Conservation (phyloP, 2,888 invertebrate species). For the Eueremaeus valkanovi region DNA sequence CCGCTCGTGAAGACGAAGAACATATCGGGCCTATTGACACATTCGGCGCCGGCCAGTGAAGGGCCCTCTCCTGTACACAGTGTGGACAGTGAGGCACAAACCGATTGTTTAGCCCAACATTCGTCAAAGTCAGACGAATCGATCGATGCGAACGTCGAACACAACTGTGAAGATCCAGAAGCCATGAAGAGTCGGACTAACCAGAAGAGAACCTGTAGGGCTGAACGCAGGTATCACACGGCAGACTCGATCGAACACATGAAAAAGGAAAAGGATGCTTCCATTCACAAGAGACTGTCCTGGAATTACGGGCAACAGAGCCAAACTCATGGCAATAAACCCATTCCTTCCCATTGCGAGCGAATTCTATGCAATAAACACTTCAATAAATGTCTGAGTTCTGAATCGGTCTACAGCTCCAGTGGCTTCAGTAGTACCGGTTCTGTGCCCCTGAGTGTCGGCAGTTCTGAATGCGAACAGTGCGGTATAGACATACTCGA, state of each 20-base stretch:
- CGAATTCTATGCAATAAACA: constrained; percentile 46
- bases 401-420: constrained; percentile 54
- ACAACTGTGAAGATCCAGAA: constrained; percentile 27
- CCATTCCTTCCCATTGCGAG: constrained; percentile 35
- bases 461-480: constrained; percentile 41
- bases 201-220: constrained; percentile 42
- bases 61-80: constrained; percentile 42
- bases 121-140: constrained; percentile 7
- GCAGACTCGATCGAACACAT: constrained; percentile 65
- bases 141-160: neutral
- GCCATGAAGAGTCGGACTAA: constrained; percentile 28
- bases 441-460: constrained; percentile 51
- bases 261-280: constrained; percentile 55
- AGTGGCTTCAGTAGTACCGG: constrained; percentile 55
- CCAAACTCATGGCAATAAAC: constrained; percentile 34
- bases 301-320: constrained; percentile 58
- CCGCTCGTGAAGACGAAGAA: constrained; percentile 71
- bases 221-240: constrained; percentile 60
- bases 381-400: constrained; percentile 51
- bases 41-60: constrained; percentile 41
- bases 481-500: constrained; percentile 34
- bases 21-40: constrained; percentile 42
- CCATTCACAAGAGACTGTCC: constrained; percentile 62
- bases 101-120: neutral
- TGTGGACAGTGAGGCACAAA: constrained; percentile 35